A percentile compares a stretch with the other conserved stretches of the same genome.
Conservation (phyloP, 2,888 invertebrate genomes). For the Machimus atricapillus region DNA sequence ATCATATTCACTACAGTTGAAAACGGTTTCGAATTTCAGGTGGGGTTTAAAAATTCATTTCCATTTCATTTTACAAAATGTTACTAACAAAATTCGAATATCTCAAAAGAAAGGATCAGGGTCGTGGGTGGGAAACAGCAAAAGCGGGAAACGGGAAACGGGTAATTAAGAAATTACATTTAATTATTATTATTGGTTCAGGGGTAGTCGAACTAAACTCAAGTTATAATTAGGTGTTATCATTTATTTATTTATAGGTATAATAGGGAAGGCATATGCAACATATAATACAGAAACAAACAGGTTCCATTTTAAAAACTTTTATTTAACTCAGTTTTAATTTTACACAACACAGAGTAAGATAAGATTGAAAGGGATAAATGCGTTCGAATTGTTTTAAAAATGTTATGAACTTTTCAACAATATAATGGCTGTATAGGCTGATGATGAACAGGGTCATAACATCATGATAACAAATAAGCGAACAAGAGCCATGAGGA, state of each 20-base stretch:
- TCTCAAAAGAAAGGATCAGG: too few relatives aligned
- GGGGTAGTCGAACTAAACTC: too few relatives aligned
- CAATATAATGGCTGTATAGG: background rate
- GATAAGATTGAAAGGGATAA: background rate
- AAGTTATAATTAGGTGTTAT: background rate
- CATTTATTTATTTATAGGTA: background rate
- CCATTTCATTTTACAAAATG: too few relatives aligned
- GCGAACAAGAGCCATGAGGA: background rate
- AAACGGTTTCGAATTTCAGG: too few relatives aligned
- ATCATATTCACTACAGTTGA: too few relatives aligned
- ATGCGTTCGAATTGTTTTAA: slow-evolving; percentile 13
- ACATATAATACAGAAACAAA: background rate
- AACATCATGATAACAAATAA: slow-evolving; percentile 17
- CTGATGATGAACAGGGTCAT: background rate
- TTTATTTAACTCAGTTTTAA: slow-evolving; percentile 35
- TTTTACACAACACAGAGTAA: slow-evolving; percentile 40
- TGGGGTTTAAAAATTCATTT: too few relatives aligned
- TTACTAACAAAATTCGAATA: too few relatives aligned
- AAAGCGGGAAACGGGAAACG: too few relatives aligned
- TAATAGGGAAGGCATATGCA: background rate
- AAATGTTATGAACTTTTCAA: background rate
- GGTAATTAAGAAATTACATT: too few relatives aligned
- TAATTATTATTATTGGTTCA: too few relatives aligned
- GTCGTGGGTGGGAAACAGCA: too few relatives aligned
- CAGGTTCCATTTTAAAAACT: slow-evolving; percentile 23